A percentile compares a stretch with the other conserved stretches of the same genome.
Evolutionary conservation across 2,888 invertebrate genomes (phyloP).

Genomic region (Clitarchus hookeri): DNA sequence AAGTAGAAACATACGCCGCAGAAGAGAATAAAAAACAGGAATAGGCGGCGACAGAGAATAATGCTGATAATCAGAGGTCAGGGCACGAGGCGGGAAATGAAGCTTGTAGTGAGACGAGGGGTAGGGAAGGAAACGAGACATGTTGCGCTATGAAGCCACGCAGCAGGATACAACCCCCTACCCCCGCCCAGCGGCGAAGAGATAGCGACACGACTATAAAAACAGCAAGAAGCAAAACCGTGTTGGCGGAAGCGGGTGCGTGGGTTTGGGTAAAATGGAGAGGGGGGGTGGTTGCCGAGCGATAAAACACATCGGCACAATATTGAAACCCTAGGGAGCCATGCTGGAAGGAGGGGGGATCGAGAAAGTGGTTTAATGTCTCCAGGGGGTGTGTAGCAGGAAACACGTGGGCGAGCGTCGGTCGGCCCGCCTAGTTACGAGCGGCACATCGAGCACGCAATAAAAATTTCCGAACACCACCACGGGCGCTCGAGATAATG

Average conservation of each 20-base stretch:
- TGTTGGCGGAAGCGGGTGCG: neutral
- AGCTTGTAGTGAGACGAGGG: neutral
- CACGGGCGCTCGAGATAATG: too few relatives aligned
- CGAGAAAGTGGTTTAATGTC: neutral
- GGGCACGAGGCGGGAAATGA: neutral
- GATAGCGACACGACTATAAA: neutral
- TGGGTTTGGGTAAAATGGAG: neutral
- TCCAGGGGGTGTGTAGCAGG: neutral
- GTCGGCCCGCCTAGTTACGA: neutral
- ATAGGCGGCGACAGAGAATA: neutral
- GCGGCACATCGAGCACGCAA: neutral
- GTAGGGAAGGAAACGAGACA: neutral
- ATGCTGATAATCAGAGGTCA: neutral
- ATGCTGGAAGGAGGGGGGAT: neutral
- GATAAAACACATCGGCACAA: neutral
- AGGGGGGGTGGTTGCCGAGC: neutral
- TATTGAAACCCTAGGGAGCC: neutral
- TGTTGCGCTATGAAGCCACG: neutral
- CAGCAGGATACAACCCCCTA: neutral
- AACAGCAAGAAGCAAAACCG: constrained; percentile 7
- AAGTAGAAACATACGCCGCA: too few relatives aligned
- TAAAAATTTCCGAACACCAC: too few relatives aligned
- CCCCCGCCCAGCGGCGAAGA: neutral
- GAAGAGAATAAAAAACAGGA: too few relatives aligned
- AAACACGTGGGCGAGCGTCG: neutral